These are phyloP conservation scores for Papilio glaucus DNA, from an alignment of 1,140 invertebrate genomes.

Conservation along the genomic window DNA sequence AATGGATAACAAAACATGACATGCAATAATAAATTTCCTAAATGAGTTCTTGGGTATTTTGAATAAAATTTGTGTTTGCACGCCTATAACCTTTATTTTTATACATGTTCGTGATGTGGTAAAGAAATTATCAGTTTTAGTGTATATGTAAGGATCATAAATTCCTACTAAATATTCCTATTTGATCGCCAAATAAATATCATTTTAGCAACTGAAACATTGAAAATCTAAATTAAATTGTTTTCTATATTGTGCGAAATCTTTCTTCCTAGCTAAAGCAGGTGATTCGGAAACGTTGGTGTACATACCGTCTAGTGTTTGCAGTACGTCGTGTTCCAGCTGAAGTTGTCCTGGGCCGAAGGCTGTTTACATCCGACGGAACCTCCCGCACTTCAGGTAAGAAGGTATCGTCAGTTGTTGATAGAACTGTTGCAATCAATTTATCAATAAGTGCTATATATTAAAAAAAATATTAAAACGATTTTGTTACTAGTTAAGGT, in stretches of 20 bases:
- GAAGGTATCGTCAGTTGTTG: slow-evolving; percentile 82
- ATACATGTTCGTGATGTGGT: background rate
- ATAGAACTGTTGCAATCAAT: slow-evolving; percentile 57
- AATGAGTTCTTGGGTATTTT: background rate
- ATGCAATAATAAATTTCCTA: background rate
- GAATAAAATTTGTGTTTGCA: background rate
- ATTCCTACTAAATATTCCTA: slow-evolving; percentile 8
- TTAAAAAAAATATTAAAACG: too few species aligned
- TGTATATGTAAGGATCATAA: slow-evolving; percentile 11
- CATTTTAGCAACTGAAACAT: slow-evolving; percentile 28
- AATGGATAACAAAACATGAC: slow-evolving; percentile 44
- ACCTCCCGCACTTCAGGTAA: slow-evolving; percentile 69
- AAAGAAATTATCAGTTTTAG: background rate
- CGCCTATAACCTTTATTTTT: background rate
- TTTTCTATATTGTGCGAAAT: slow-evolving; percentile 32
- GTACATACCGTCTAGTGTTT: slow-evolving; percentile 70
- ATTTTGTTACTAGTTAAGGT: too few species aligned
- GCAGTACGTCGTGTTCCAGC: slow-evolving; percentile 71
- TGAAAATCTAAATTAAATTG: background rate
- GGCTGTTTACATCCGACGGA: slow-evolving; percentile 59
- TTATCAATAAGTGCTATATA: background rate
- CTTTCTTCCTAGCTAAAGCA: slow-evolving; percentile 16
- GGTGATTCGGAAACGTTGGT: background rate
- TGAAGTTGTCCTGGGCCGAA: slow-evolving; percentile 71
- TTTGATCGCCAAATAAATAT: slow-evolving; percentile 31